phyloP scores from a whole-genome alignment of 2,888 invertebrate genomes.

The Scaptomyza parva region DNA sequence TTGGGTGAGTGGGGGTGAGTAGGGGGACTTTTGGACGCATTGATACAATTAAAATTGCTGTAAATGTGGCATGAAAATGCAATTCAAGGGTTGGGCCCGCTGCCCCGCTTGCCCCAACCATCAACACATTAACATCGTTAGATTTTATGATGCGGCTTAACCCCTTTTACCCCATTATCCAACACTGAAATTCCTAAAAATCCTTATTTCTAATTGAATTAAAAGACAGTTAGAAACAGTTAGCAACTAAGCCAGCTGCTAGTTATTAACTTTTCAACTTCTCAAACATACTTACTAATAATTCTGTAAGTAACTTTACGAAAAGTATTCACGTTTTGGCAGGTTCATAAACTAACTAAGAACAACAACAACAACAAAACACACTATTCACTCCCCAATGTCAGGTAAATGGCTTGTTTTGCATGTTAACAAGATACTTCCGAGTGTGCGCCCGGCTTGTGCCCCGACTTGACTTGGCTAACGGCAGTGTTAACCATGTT shows the following conservation, averaged over 20 bases:
- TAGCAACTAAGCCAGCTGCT: conserved; percentile 17
- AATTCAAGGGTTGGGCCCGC: conserved; percentile 73
- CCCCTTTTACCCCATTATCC: no score
- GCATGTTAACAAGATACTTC: conserved; percentile 83
- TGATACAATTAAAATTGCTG: conserved; percentile 77
- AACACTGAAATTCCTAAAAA: no score
- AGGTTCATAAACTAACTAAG: conserved; percentile 59
- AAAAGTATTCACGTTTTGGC: conserved; percentile 48
- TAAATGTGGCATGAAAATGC: conserved; percentile 75
- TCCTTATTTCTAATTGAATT: conserved; percentile 59
- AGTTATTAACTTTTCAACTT: conserved; percentile 29
- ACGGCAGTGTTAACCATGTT: conserved; percentile 52
- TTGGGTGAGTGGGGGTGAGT: not conserved
- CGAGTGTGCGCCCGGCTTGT: conserved; percentile 51
- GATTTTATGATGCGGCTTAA: no score
- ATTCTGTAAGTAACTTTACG: conserved; percentile 7
- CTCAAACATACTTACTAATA: conserved; percentile 10
- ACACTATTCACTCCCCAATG: not conserved
- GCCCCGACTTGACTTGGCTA: no score
- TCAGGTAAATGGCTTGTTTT: conserved; percentile 77
- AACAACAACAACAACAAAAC: not conserved
- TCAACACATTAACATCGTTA: conserved; percentile 25
- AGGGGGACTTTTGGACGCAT: conserved; percentile 35
- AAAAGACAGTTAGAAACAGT: conserved; percentile 42
- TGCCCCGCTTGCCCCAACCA: no score